Evolutionary conservation across 1,140 invertebrate species (phyloP), one percentile per base, ranked within the genome.

Genomic region (Pectinophora gossypiella): DNA sequence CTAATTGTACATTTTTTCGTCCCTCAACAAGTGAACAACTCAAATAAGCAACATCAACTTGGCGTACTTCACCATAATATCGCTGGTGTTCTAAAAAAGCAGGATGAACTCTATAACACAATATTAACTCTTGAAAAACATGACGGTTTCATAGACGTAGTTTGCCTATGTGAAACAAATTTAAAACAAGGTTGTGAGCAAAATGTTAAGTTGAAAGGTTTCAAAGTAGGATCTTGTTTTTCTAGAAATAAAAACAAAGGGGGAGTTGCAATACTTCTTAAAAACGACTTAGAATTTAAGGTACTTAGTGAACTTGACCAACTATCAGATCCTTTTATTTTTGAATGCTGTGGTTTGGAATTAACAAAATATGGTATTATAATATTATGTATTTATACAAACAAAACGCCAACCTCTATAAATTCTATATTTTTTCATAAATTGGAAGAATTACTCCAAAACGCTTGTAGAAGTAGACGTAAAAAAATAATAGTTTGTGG

Each of bases 301-400:
- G 3, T 13, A 3, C 3, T 38, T 38, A 38, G 3, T 4, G n/a
- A 38, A 7, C 3, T 15, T 38, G 35, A 38, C 3, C 35, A 38
- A 5, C 15, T 15, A 38, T 5, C 35, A 38, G 10, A 38, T 3
- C 5, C 5, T 38, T 38, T 15, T 12, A 10, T 47, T 4, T 47
- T 47, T 47, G 45, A 47, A 22, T 47, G 45, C 13, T 27, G 21
- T 32, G 45, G 19, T 4, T n/a, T 47, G 2, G 22, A 32, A 3
- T 5, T 47, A 32, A 16, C 13, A 3, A 10, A 32, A 27, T 32
- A 47, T 18, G 12, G 12, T 9, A 16, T 47, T 3, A 22, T 47
- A 15, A 13, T 47, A 47, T 15, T 47, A 32, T 27, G 45, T 19
- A 32, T 47, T 7, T 47, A 47, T 13, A 47, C 45, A 16, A 47